A percentile compares a stretch with the other conserved stretches of the same genome.
Conservation (phyloP, 2,113 vertebrate species). For the Parotia lawesii region DNA sequence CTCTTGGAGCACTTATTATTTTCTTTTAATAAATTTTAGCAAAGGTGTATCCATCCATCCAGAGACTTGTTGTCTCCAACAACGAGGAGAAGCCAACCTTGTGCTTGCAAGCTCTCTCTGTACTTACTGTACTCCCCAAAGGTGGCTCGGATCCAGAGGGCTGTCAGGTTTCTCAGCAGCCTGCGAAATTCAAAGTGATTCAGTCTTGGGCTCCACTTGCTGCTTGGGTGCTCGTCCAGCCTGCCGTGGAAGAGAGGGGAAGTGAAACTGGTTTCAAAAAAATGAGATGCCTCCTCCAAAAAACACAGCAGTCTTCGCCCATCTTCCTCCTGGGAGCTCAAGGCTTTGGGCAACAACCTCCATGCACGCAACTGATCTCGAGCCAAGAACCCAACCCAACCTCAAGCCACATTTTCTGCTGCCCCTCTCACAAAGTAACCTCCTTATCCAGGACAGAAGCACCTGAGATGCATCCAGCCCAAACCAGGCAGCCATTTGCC, state of each 20-base stretch:
- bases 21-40: not conserved
- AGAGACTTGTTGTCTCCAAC: not conserved
- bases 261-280: not conserved
- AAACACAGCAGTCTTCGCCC: fast-evolving
- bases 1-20: not conserved
- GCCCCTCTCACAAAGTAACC: not conserved
- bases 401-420: not conserved
- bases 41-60: not conserved
- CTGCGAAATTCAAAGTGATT: conserved; percentile 80
- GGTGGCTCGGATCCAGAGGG: conserved; percentile 85
- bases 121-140: conserved; percentile 87
- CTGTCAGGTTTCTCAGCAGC: conserved; percentile 86
- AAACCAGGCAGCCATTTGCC: not conserved
- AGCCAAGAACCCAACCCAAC: not conserved
- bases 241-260: conserved; percentile 58
- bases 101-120: not conserved
- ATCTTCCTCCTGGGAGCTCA: not conserved
- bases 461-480: not conserved
- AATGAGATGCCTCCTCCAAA: not conserved
- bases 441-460: not conserved
- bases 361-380: fast-evolving
- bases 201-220: conserved; percentile 84
- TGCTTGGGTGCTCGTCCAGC: conserved; percentile 79
- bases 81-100: not conserved
- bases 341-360: not conserved